phyloP scores from a whole-genome alignment of 2,888 invertebrate genomes.

The Aphodius granarius region DNA sequence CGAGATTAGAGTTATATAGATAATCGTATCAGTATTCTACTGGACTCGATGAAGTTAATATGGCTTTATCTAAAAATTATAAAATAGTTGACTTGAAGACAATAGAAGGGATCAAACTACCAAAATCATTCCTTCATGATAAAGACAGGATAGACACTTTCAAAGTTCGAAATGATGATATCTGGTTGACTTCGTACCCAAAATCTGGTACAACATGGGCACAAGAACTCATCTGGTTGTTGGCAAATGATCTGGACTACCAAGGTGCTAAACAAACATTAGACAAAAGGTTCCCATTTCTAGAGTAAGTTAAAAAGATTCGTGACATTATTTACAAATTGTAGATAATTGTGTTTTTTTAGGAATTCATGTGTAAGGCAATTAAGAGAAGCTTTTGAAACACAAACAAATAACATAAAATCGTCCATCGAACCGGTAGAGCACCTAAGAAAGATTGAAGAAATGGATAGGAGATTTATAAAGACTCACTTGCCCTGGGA shows the following conservation, averaged over 20 bases:
- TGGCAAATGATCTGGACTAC: conserved; percentile 62
- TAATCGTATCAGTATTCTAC: no score
- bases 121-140: conserved; percentile 5
- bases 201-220: conserved; percentile 66
- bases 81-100: not conserved
- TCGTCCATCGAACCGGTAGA: not conserved
- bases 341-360: no score
- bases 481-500: conserved; percentile 35
- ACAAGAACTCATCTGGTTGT: conserved; percentile 70
- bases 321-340: no score
- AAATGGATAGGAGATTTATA: conserved; percentile 23
- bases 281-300: conserved; percentile 69
- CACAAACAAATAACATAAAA: not conserved
- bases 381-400: no score
- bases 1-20: no score
- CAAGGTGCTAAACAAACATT: conserved; percentile 57
- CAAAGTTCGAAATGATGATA: conserved; percentile 28
- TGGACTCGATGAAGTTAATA: no score
- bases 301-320: conserved; percentile 63
- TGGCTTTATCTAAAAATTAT: not conserved
- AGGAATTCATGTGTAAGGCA: no score
- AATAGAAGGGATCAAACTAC: conserved; percentile 14
- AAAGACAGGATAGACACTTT: conserved; percentile 26
- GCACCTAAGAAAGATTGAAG: not conserved
- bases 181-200: conserved; percentile 26